These are phyloP conservation scores for Patiria miniata DNA, from an alignment of 35 echinoderm and acorn worm species.

Conservation along the genomic window DNA sequence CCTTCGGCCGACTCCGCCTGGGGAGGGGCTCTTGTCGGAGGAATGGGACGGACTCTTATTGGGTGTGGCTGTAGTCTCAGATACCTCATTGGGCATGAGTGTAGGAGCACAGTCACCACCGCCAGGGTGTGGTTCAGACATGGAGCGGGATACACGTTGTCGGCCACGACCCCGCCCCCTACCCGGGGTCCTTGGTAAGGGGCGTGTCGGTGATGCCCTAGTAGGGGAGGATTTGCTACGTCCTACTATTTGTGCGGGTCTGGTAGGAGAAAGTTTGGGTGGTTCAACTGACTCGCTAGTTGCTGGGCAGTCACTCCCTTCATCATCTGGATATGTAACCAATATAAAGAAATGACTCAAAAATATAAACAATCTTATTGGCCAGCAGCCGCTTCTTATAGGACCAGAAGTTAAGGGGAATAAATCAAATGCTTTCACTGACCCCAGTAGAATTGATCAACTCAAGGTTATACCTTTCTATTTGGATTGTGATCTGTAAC, in stretches of 20 bases:
- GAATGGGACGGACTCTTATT: conserved; percentile 50
- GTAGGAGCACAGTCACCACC: conserved; percentile 37
- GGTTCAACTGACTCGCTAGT: conserved; percentile 85
- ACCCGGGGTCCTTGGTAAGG: conserved; percentile 45
- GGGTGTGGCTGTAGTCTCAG: conserved; percentile 40
- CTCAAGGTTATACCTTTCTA: too few relatives aligned
- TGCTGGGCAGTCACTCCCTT: background rate
- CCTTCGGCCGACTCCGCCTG: conserved; percentile 82
- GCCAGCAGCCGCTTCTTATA: too few relatives aligned
- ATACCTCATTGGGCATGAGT: conserved; percentile 40
- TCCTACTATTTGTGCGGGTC: conserved; percentile 71
- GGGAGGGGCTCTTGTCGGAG: conserved; percentile 36
- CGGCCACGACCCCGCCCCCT: conserved; percentile 73
- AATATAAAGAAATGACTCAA: background rate
- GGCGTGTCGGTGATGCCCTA: conserved; percentile 53
- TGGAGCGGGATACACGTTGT: conserved; percentile 43
- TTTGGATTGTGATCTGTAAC: too few relatives aligned
- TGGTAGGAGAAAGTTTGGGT: conserved; percentile 70
- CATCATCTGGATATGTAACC: conserved; percentile 15
- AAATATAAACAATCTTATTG: background rate
- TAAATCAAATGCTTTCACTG: too few relatives aligned
- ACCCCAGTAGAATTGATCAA: too few relatives aligned
- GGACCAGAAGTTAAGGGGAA: too few relatives aligned
- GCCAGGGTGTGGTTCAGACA: conserved; percentile 69
- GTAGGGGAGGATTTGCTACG: conserved; percentile 73